phyloP scores from a whole-genome alignment of 2,888 invertebrate species.

The Andrena dorsata region DNA sequence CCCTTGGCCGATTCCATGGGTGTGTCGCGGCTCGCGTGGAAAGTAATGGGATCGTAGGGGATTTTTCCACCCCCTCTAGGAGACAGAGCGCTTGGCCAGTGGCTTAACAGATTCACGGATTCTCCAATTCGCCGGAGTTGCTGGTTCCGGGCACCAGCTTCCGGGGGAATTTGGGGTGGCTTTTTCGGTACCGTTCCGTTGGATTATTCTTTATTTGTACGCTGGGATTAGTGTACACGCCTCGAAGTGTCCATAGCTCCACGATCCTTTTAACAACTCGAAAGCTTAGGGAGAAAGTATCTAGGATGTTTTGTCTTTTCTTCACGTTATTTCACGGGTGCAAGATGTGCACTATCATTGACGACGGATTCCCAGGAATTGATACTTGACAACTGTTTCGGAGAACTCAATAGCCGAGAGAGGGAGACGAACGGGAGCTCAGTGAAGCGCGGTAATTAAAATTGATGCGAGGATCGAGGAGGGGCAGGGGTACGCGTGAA shows the following conservation, averaged over 20 bases:
- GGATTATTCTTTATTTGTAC: slow-evolving; percentile 29
- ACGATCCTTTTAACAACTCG: slow-evolving; percentile 14
- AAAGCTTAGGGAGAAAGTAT: not conserved
- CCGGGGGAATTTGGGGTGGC: slow-evolving; percentile 5
- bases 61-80: slow-evolving; percentile 29
- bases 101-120: slow-evolving; percentile 15
- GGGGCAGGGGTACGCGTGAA: slow-evolving; percentile 19
- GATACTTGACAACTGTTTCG: slow-evolving; percentile 5
- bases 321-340: not conserved
- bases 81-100: not conserved
- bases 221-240: too few species aligned
- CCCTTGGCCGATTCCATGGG: slow-evolving; percentile 32
- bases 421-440: slow-evolving; percentile 1
- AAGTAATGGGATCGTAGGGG: slow-evolving; percentile 42
- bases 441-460: slow-evolving; percentile 53
- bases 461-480: slow-evolving; percentile 27
- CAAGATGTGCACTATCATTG: not conserved
- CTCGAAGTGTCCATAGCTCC: slow-evolving; percentile 12
- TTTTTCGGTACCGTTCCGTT: slow-evolving; percentile 14
- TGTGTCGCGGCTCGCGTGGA: slow-evolving; percentile 32
- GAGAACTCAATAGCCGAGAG: slow-evolving; percentile 19
- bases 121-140: slow-evolving; percentile 30
- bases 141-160: not conserved
- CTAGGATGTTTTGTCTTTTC: not conserved
- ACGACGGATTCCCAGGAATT: not conserved